Evolutionary conservation across 2,888 invertebrate genomes (phyloP).

Genomic region (Cantharis rustica): DNA sequence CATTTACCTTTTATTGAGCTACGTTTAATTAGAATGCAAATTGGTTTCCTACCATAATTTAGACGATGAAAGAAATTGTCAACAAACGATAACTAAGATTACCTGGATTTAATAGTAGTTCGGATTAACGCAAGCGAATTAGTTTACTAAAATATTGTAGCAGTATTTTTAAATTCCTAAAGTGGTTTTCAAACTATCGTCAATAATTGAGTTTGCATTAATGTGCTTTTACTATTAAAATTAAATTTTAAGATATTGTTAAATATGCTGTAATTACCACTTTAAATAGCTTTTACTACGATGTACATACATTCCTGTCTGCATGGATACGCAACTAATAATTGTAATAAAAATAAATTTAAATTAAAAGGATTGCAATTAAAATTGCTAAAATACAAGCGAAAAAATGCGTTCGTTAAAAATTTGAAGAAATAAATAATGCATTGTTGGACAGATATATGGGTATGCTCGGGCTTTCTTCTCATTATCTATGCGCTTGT

Average conservation of each 20-base stretch:
- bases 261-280: too few relatives aligned
- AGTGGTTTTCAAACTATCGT: background rate
- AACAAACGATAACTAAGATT: background rate
- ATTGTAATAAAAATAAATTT: background rate
- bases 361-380: background rate
- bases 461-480: slow-evolving; percentile 20
- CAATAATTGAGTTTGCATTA: background rate
- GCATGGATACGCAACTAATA: background rate
- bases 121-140: background rate
- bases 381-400: background rate
- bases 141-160: background rate
- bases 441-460: slow-evolving; percentile 4
- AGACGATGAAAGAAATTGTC: background rate
- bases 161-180: background rate
- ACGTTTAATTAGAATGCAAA: background rate
- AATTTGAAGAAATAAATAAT: slow-evolving; percentile 1
- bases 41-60: background rate
- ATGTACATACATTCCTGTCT: background rate
- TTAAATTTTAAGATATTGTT: background rate
- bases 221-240: background rate
- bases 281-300: background rate
- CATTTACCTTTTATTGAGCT: background rate
- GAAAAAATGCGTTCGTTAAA: slow-evolving; percentile 1
- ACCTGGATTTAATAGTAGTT: background rate
- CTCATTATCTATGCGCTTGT: slow-evolving; percentile 30